Evolutionary conservation across 1,140 invertebrate species (phyloP), one percentile per base, ranked within the genome.

Genomic region (Drosophila willistoni): DNA sequence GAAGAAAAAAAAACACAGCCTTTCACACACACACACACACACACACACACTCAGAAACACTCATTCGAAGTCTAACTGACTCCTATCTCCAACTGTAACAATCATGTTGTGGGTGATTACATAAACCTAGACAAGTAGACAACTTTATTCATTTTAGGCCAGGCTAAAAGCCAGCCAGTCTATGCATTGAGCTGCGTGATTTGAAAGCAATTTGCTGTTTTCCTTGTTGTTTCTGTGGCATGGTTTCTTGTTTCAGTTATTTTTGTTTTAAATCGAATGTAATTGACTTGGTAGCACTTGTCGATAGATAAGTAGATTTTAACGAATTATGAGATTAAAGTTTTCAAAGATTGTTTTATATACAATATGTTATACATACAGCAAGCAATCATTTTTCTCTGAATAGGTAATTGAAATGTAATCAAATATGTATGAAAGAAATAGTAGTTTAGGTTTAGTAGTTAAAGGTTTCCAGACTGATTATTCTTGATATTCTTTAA

Each of bases 41-140:
- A 3, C 36, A 39, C 36, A 13, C 36, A 13, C 36, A 39, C n/a
- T n/a, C n/a, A n/a, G n/a, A n/a, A n/a, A n/a, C 36, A 39, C 36
- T 13, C 36, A 13, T 29, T 29, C 6, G 29, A 29, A 29, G 29
- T 29, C 29, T 12, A 29, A 13, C 14, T 25, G 13, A 54, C 44
- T 33, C 57, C 73, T 64, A 76, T 76, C 63, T 68, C 55, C 73
- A 70, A 70, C 76, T 70, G 73, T 57, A 83, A 84, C 81, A 87
- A 86, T 86, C 83, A 85, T 71, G 79, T 87, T 87, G 82, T 87
- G 82, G 82, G 83, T 82, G 82, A 86, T 86, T 86, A 87, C 83
- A 86, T 86, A 86, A 86, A 79, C 76, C 73, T 59, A 77, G 74
- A 77, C 75, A 79, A 66, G 61, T 77, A 73, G 79, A 77, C 75